Conservation (phyloP, 2,888 invertebrate genomes). For the Acanthococcus lagerstroemiae region DNA sequence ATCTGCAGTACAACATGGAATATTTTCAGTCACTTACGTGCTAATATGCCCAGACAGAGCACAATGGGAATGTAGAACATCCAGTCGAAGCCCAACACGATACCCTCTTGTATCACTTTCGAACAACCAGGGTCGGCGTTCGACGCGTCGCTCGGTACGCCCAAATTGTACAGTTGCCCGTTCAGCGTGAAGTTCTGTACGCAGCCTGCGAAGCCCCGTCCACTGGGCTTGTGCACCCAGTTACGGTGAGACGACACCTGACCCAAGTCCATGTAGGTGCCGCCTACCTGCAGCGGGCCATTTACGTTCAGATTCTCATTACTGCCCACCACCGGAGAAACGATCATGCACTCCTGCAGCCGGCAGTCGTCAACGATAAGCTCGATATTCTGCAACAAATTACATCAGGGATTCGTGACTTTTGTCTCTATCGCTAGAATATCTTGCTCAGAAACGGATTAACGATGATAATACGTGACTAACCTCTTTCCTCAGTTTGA, state of each 20-base stretch:
- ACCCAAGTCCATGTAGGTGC: slow-evolving; percentile 56
- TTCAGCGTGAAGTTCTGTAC: slow-evolving; percentile 84
- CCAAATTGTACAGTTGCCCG: slow-evolving; percentile 78
- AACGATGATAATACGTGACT: slow-evolving; percentile 33
- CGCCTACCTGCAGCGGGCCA: slow-evolving; percentile 78
- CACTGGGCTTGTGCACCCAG: slow-evolving; percentile 61
- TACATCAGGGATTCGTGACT: neutral
- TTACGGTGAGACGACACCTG: slow-evolving; percentile 52
- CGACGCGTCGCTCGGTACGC: slow-evolving; percentile 60
- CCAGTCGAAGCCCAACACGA: slow-evolving; percentile 71
- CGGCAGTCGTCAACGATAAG: slow-evolving; percentile 69
- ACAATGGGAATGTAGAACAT: slow-evolving; percentile 83
- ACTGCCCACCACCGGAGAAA: slow-evolving; percentile 58
- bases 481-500: slow-evolving; percentile 50
- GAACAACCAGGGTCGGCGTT: slow-evolving; percentile 67
- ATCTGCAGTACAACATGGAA: no score
- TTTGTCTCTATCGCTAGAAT: neutral
- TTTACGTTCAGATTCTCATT: slow-evolving; percentile 68
- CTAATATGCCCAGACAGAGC: slow-evolving; percentile 71
- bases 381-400: slow-evolving; percentile 49
- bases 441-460: neutral
- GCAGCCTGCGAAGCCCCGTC: slow-evolving; percentile 73
- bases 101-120: slow-evolving; percentile 60
- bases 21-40: slow-evolving; percentile 62
- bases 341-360: slow-evolving; percentile 57